Evolutionary conservation across 2,888 invertebrate genomes (phyloP).

Genomic region (Flexamia atlantica): DNA sequence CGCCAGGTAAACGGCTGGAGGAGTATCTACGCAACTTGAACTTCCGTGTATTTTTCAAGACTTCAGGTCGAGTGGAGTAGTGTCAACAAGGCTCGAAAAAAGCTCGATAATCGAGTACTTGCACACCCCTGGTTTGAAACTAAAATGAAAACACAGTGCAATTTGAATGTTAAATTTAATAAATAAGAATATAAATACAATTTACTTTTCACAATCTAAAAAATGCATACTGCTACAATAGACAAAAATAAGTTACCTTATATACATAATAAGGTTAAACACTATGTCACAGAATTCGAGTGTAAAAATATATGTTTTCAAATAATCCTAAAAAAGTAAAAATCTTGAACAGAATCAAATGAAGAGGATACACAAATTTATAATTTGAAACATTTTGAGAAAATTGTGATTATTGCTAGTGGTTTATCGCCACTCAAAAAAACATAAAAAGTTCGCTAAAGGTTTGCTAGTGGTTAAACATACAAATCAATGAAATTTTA

Average conservation of each 20-base stretch:
- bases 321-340: neutral
- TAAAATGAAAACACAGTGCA: neutral
- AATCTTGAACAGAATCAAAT: neutral
- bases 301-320: neutral
- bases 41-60: too few relatives aligned
- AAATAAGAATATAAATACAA: conserved; percentile 27
- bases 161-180: conserved; percentile 21
- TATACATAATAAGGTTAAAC: conserved; percentile 24
- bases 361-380: neutral
- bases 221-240: neutral
- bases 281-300: neutral
- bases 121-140: too few relatives aligned
- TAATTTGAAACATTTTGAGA: neutral
- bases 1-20: too few relatives aligned
- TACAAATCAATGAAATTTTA: neutral
- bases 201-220: conserved; percentile 25
- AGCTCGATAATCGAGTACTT: too few relatives aligned
- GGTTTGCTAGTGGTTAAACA: too few relatives aligned
- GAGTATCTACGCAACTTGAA: too few relatives aligned
- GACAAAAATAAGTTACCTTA: neutral
- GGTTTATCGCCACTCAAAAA: neutral
- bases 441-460: too few relatives aligned
- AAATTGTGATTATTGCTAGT: neutral
- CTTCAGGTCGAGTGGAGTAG: too few relatives aligned
- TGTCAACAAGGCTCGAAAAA: too few relatives aligned